Percentiles rank a stretch among this genome's conserved stretches.
Conservation (phyloP, 2,888 invertebrate genomes). For the Tipula vernalis region DNA sequence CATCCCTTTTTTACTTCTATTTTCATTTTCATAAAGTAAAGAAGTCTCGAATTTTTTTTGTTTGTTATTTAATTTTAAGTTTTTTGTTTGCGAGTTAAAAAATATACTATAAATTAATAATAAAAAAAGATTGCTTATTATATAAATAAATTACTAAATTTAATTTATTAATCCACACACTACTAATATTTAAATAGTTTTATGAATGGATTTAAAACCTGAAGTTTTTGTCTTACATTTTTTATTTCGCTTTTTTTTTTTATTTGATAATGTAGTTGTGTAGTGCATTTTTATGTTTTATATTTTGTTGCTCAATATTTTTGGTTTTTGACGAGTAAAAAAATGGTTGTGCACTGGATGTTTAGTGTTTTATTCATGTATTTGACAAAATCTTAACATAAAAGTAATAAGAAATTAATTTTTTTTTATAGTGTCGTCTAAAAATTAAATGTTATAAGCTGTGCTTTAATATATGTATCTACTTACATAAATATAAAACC, state of each 20-base stretch:
- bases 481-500: not conserved
- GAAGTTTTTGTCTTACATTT: not conserved
- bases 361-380: not conserved
- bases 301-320: not conserved
- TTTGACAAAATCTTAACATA: not conserved
- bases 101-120: not conserved
- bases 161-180: not conserved
- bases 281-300: not conserved
- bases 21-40: constrained; percentile 10
- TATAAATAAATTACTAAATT: not conserved
- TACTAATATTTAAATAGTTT: not conserved
- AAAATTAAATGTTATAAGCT: not conserved
- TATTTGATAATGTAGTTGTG: not conserved
- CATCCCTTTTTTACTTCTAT: constrained; percentile 11
- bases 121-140: not conserved
- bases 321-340: not conserved
- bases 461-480: not conserved
- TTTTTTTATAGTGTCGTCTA: not conserved
- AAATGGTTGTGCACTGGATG: not conserved
- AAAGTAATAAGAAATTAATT: not conserved
- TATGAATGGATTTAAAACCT: not conserved
- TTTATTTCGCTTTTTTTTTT: not conserved
- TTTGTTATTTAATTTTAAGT: not conserved
- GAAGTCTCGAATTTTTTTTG: not conserved
- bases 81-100: not conserved